These are phyloP conservation scores for Trachops cirrhosus DNA, from an alignment of 2,797 vertebrate genomes.

Conservation along the genomic window DNA sequence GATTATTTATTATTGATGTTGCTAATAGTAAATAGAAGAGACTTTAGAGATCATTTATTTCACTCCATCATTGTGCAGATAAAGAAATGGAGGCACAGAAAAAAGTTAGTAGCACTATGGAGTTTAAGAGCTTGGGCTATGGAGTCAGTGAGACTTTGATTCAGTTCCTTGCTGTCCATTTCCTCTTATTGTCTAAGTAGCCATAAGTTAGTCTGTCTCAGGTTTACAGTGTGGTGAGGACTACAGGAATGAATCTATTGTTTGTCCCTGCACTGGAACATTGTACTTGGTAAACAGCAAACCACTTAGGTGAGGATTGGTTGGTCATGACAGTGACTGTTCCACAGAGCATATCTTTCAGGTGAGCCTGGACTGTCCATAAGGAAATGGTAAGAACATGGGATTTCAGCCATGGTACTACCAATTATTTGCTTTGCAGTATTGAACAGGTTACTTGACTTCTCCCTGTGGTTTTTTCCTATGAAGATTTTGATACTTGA, in stretches of 20 bases:
- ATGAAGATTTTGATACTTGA: not conserved
- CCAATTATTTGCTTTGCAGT: not conserved
- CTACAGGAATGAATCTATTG: not conserved
- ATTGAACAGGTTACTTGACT: not conserved
- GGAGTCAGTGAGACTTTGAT: not conserved
- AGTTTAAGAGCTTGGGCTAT: not conserved
- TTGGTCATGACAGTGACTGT: not conserved
- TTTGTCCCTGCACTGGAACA: not conserved
- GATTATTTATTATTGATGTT: constrained; percentile 5
- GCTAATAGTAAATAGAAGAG: constrained; percentile 3
- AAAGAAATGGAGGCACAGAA: not conserved
- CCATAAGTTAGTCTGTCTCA: not conserved
- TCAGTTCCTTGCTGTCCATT: not conserved
- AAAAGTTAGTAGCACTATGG: not conserved
- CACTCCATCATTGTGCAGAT: not conserved
- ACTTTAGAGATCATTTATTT: not conserved
- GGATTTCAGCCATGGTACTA: not conserved
- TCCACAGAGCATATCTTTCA: not conserved
- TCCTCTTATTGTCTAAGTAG: not conserved
- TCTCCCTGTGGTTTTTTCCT: constrained; percentile 16
- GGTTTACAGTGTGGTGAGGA: not conserved
- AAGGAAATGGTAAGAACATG: not conserved
- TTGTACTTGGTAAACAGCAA: not conserved
- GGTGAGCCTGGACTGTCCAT: not conserved
- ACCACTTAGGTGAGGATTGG: not conserved